A percentile compares a stretch with the other conserved stretches of the same genome.
These are phyloP conservation scores for Istiophorus platypterus DNA, from an alignment of 2,113 vertebrate genomes.

Conservation along the genomic window DNA sequence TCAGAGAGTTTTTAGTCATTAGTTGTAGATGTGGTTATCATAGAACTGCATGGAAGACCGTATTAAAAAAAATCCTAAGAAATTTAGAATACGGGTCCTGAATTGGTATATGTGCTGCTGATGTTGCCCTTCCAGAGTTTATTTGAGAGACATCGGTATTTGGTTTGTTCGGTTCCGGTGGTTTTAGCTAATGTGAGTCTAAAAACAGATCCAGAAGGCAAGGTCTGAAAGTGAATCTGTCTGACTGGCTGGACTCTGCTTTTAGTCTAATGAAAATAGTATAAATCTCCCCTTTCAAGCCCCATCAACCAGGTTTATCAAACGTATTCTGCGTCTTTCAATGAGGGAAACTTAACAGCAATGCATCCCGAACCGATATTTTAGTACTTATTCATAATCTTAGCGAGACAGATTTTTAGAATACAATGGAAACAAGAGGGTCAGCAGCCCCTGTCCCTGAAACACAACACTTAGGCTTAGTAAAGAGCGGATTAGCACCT, in stretches of 20 bases:
- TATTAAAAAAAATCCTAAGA: no score
- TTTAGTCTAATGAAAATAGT: conserved; percentile 20
- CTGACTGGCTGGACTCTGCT: neutral
- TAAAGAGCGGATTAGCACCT: conserved; percentile 54
- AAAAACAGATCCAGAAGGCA: neutral
- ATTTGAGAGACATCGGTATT: neutral
- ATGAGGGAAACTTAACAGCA: neutral
- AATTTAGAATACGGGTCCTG: no score
- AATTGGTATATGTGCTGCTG: no score
- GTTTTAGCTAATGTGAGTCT: conserved; percentile 1
- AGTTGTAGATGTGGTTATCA: no score
- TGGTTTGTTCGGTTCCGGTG: neutral
- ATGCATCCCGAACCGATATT: neutral
- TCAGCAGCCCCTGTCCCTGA: conserved; percentile 18
- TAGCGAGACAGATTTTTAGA: conserved; percentile 3
- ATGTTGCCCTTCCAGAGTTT: neutral
- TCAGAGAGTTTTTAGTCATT: neutral
- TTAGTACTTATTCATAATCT: conserved; percentile 1
- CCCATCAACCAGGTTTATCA: neutral
- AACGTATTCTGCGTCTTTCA: conserved; percentile 18
- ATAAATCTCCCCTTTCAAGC: neutral
- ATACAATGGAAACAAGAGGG: conserved; percentile 39
- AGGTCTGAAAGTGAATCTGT: conserved; percentile 1
- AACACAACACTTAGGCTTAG: conserved; percentile 37
- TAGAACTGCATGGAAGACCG: neutral